Evolutionary conservation across 2,888 invertebrate species (phyloP).

Genomic region (Pterostichus niger): DNA sequence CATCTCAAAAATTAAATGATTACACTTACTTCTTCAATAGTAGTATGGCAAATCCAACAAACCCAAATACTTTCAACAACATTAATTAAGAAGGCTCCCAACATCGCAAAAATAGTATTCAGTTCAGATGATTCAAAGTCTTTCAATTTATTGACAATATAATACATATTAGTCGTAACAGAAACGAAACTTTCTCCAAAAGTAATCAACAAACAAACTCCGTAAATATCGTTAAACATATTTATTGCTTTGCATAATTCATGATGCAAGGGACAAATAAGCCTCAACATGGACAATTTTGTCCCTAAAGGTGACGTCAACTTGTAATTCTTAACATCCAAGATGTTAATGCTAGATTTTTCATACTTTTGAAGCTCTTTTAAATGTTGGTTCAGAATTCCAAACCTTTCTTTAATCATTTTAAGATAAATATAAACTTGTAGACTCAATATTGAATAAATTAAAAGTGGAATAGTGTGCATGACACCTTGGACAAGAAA

Average conservation of each 20-base stretch:
- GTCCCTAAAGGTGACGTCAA: conserved; percentile 68
- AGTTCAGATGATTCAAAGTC: background rate
- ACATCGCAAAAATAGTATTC: conserved; percentile 30
- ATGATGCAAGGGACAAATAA: conserved; percentile 71
- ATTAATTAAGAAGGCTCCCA: conserved; percentile 63
- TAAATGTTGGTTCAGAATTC: conserved; percentile 69
- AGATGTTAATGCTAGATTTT: conserved; percentile 59
- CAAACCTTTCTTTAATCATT: conserved; percentile 68
- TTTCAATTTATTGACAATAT: conserved; percentile 56
- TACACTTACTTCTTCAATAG: conserved; percentile 70
- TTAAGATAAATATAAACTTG: conserved; percentile 68
- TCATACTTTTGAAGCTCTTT: conserved; percentile 67
- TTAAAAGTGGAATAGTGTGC: conserved; percentile 53
- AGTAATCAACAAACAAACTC: conserved; percentile 69
- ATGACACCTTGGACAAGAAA: conserved; percentile 38
- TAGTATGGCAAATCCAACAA: conserved; percentile 71
- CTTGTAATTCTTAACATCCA: conserved; percentile 67
- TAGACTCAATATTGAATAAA: conserved; percentile 68
- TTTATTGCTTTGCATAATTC: conserved; percentile 70
- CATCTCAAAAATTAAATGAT: background rate
- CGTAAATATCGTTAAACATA: conserved; percentile 70
- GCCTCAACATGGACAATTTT: conserved; percentile 68
- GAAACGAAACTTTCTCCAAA: conserved; percentile 71
- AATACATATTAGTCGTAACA: conserved; percentile 70
- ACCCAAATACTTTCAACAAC: conserved; percentile 70